These are phyloP conservation scores for Gulo gulo DNA, from an alignment of 2,113 vertebrate species.

Conservation along the genomic window DNA sequence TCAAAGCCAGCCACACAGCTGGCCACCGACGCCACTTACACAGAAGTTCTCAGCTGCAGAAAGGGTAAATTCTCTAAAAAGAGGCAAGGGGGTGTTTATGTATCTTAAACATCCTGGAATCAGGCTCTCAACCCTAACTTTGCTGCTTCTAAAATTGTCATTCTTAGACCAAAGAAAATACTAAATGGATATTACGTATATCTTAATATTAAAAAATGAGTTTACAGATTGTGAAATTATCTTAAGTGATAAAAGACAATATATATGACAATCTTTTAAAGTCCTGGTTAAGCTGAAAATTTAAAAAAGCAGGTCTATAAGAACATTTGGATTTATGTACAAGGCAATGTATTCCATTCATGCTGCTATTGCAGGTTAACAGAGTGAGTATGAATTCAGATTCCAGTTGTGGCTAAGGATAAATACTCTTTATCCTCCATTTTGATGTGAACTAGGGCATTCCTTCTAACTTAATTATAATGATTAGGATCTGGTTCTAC, in stretches of 20 bases:
- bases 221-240: background rate
- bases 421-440: background rate
- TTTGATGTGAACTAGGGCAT: background rate
- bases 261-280: background rate
- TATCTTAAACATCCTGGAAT: background rate
- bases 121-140: background rate
- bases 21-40: background rate
- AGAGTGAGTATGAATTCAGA: background rate
- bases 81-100: background rate
- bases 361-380: background rate
- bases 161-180: background rate
- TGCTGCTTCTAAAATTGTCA: background rate
- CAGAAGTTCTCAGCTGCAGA: background rate
- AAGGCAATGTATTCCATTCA: background rate
- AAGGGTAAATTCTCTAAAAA: background rate
- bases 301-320: background rate
- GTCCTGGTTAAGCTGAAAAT: background rate
- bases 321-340: background rate
- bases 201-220: background rate
- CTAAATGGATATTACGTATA: background rate
- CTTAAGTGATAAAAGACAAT: background rate
- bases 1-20: background rate
- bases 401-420: background rate
- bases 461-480: background rate
- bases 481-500: background rate